A percentile compares a stretch with the other conserved stretches of the same genome.
phyloP scores from a whole-genome alignment of 2,797 vertebrate species.

The Huso huso region DNA sequence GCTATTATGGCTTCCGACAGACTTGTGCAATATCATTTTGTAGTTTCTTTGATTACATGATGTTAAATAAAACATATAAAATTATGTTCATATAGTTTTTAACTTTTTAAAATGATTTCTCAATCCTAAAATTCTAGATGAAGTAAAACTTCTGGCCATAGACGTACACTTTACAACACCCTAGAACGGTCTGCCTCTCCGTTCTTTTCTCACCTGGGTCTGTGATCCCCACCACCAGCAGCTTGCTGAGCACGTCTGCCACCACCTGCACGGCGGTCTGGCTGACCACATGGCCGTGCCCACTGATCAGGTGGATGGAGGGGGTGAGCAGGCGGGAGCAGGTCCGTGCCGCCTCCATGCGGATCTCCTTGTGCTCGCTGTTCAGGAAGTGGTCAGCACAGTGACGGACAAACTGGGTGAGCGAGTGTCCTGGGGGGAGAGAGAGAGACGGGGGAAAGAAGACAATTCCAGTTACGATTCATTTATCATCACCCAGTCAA shows the following conservation, averaged over 20 bases:
- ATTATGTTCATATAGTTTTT: neutral
- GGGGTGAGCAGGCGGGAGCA: constrained; percentile 92
- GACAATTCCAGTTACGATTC: neutral
- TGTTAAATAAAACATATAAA: neutral
- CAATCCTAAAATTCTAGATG: too few relatives aligned
- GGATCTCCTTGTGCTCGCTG: constrained; percentile 97
- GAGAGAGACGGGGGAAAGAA: too few relatives aligned
- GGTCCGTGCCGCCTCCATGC: constrained; percentile 93
- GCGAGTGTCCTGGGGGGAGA: constrained; percentile 76
- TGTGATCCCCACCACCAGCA: constrained; percentile 94
- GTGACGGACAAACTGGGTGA: constrained; percentile 97
- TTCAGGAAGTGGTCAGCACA: constrained; percentile 96
- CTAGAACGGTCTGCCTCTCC: neutral
- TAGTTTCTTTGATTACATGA: neutral
- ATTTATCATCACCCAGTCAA: too few relatives aligned
- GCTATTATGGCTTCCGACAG: too few relatives aligned
- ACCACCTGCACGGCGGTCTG: constrained; percentile 96
- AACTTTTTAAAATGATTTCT: neutral
- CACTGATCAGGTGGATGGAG: constrained; percentile 88
- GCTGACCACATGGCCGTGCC: constrained; percentile 87
- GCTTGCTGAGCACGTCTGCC: constrained; percentile 93
- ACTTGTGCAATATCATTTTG: too few relatives aligned
- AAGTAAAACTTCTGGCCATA: too few relatives aligned
- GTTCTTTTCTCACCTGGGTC: constrained; percentile 74
- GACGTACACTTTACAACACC: too few relatives aligned